These are phyloP conservation scores for Lysandra bellargus DNA, from an alignment of 2,888 invertebrate genomes.

Conservation along the genomic window DNA sequence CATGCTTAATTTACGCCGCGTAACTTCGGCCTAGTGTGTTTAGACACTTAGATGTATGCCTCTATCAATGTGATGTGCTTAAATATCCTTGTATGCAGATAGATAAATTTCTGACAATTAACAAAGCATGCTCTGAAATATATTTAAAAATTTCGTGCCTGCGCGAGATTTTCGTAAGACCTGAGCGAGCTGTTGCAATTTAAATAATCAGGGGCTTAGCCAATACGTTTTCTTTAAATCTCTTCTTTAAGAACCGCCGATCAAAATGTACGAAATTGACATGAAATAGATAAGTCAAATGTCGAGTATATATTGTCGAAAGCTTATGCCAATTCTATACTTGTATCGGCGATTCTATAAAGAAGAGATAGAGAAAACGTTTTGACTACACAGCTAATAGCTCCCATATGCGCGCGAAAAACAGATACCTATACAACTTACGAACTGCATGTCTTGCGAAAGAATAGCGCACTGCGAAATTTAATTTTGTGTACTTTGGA, in stretches of 20 bases:
- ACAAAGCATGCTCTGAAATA: background rate
- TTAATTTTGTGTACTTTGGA: background rate
- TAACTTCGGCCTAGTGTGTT: no score
- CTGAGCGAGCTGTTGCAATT: background rate
- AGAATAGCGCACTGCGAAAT: slow-evolving; percentile 12
- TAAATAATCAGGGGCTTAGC: background rate
- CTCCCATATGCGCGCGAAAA: background rate
- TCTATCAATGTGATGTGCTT: background rate
- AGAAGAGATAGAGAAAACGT: no score
- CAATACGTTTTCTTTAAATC: background rate
- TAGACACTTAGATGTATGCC: background rate
- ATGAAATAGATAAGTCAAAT: no score
- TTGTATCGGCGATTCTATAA: no score
- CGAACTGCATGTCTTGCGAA: background rate
- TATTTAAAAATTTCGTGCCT: background rate
- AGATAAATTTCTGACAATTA: background rate
- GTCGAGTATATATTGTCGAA: no score
- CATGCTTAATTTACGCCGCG: no score
- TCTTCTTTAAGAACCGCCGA: background rate
- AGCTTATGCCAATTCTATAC: no score
- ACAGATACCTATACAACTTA: background rate
- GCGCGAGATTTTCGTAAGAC: background rate
- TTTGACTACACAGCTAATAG: background rate
- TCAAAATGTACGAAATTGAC: background rate
- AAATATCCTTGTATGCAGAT: background rate